A percentile compares a stretch with the other conserved stretches of the same genome.
These are phyloP conservation scores for Salvator merianae DNA, from an alignment of 2,113 vertebrate species.

Conservation along the genomic window DNA sequence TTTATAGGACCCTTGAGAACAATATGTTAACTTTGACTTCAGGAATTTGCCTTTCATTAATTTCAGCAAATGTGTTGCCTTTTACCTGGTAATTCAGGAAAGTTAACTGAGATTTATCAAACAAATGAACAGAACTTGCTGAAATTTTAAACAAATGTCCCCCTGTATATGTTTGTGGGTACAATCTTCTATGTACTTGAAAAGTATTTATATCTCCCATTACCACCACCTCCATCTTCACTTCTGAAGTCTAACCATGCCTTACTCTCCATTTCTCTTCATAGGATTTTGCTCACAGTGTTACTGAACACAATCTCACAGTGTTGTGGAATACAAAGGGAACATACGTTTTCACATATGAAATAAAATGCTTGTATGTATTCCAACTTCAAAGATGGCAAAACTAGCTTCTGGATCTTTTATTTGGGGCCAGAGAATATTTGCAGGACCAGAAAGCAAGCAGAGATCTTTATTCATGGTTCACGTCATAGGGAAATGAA, in stretches of 20 bases:
- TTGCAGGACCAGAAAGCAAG: neutral
- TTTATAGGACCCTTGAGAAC: conserved; percentile 63
- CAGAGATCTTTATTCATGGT: neutral
- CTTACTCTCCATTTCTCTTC: too few species aligned
- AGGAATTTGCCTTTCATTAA: conserved; percentile 75
- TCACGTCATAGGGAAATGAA: neutral
- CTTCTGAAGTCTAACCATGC: too few species aligned
- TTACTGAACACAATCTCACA: too few species aligned
- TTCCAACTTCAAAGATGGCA: neutral
- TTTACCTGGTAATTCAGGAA: conserved; percentile 76
- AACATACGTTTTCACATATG: neutral
- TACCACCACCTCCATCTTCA: too few species aligned
- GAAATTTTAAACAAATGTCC: conserved; percentile 64
- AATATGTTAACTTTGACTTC: conserved; percentile 71
- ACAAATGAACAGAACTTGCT: conserved; percentile 60
- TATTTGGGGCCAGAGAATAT: too few species aligned
- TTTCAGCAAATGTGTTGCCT: conserved; percentile 71
- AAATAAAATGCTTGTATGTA: neutral
- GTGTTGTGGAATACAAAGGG: too few species aligned
- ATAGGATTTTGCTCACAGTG: too few species aligned
- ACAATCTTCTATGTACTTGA: too few species aligned
- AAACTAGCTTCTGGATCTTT: neutral
- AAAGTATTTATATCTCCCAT: too few species aligned
- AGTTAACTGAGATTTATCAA: conserved; percentile 74
- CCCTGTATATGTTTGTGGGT: conserved; percentile 35